These are phyloP conservation scores for Phengaris arion DNA, from an alignment of 2,888 invertebrate species.

Conservation along the genomic window DNA sequence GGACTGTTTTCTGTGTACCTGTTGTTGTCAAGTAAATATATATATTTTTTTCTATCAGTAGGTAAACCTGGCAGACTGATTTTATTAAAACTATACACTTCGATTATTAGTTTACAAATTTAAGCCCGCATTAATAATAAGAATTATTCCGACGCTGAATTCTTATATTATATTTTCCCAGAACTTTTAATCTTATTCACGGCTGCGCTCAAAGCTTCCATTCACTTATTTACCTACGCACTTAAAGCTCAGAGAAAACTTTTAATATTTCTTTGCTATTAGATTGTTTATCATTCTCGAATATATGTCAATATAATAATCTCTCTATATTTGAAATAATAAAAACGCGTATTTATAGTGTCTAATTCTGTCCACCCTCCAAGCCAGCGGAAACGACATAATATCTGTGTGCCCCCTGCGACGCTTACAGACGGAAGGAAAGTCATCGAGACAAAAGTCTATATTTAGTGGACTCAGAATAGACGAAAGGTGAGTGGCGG, in stretches of 20 bases:
- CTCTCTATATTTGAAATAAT: constrained; percentile 47
- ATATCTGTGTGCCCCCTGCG: constrained; percentile 76
- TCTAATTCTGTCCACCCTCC: constrained; percentile 27
- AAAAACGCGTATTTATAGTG: constrained; percentile 49
- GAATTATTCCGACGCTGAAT: no score
- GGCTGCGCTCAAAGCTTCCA: background rate
- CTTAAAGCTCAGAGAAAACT: background rate
- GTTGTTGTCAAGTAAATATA: no score
- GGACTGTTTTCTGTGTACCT: no score
- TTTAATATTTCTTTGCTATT: constrained; percentile 2
- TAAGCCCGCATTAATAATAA: no score
- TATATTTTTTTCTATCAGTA: no score
- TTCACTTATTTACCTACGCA: background rate
- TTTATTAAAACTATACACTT: no score
- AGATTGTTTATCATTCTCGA: background rate
- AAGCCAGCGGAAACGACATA: constrained; percentile 62
- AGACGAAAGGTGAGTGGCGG: constrained; percentile 77
- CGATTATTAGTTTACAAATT: no score
- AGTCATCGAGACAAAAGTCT: constrained; percentile 79
- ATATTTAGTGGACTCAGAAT: constrained; percentile 70
- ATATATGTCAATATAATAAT: constrained; percentile 18
- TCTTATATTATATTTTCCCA: no score
- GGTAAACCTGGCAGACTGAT: no score
- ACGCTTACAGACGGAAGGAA: constrained; percentile 76
- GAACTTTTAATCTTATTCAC: background rate